Base-by-base conservation (phyloP, 2,888 invertebrate species). In the Cephus pulcher region DNA sequence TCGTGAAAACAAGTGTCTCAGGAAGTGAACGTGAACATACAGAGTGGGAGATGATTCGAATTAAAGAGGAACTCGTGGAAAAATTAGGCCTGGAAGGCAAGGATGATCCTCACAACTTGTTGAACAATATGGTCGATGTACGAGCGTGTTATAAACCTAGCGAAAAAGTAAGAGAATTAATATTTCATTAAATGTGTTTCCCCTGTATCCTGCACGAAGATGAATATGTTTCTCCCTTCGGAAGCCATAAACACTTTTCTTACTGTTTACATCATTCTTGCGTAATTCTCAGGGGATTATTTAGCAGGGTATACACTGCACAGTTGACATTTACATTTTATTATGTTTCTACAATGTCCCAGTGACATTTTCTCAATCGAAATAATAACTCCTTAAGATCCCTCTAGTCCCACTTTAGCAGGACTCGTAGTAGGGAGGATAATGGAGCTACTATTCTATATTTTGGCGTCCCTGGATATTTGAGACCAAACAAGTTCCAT, bases 81-180 rank as follows among this genome's bases (percentile, higher is more conserved):
- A 90, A 89, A 85, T 86, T 88, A 78, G 88, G 84, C 75, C 82
- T 87, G 77, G 90, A 89, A 78, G 84, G 86, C 81, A 87, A 85
- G 78, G 88, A 89, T 81, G 87, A 89, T 82, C 86, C 87, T 82
- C 88, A 88, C 82, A 86, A 86, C 83, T 86, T 90, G 83, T 86
- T 90, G 87, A 90, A 88, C 86, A 90, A 88, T 86, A 91, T 89
- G 88, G 89, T 91, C 84, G 92, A 92, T 87, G 90, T 90, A 79
- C 88, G 92, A 83, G 92, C 91, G 74, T 92, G 92, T 86, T 92
- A 90, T 87, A 92, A 92, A 79, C 92, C 92, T 75, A 89, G 87
- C 82, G 91, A 92, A 84, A 90, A 91, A 89, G 92, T 92, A 87
- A 91, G 91, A 75, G 80, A 70, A 56, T 56, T 23, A 56, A 23